Evolutionary conservation across 2,797 vertebrate genomes (phyloP), one percentile per base, ranked within the genome.

Genomic region (Danio jaintianensis): DNA sequence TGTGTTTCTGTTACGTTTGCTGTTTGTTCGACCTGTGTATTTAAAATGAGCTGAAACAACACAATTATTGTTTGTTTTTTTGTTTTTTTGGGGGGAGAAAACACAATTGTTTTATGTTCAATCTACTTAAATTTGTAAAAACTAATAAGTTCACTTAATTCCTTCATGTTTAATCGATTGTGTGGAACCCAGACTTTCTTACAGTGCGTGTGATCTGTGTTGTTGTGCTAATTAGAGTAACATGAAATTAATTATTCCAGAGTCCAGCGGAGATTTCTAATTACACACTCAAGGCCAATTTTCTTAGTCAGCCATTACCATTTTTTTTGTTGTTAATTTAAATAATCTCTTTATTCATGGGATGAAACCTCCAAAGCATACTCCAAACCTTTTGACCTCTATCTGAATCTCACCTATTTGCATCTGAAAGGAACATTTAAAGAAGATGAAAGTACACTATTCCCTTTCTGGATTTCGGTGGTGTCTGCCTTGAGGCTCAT

Each of bases 391-490:
- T 87, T 80, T 92, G 88, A 92, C 90, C 91, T 89, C 83, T 55
- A 86, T 87, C 86, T 88, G 85, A 90, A 88, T 88, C 77, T 59
- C 56, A 72, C 6, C 69, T 67, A 92, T 93, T 91, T 91, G 88
- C 90, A 92, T 92, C 63, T 89, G 80, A 90, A 92, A 90, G 83
- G 75, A 78, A 89, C 83, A 84, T 87, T 89, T 77, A 80, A 76
- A 66, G 81, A 82, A 88, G 85, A 91, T 87, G 82, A 91, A 85
- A 85, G 73, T 67, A 76, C 75, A 81, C 50, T 55, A 63, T 79
- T 82, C 79, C 55, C 83, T 82, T 84, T 70, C 82, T 79, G 69
- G 76, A 86, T 90, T 84, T 87, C 79, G 53, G 50, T 79, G 79
- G 66, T 73, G 59, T 56, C 78, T 78, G 82, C 86, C 85, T 84